Base-by-base conservation (phyloP, 1,140 invertebrate species). In the Neodiprion virginianus region DNA sequence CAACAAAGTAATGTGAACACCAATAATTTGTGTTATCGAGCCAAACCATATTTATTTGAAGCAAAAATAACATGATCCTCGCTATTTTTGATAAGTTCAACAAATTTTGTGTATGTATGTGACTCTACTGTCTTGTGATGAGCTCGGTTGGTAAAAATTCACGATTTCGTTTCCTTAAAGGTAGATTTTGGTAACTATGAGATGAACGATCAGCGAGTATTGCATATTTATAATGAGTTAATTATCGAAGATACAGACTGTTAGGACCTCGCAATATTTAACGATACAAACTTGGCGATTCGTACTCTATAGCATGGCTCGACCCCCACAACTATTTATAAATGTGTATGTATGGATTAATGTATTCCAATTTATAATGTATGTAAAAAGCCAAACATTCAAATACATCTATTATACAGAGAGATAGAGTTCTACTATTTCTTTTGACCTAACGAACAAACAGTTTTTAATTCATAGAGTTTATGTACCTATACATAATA, bases 381-480 rank as follows among this genome's bases (percentile, higher is more conserved):
- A 53, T 75, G 21, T 50, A 40, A 75, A 73, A 82, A 81, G 81
- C 79, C 81, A 80, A 81, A 83, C 79, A 83, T 82, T 82, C 80
- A 81, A 79, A 83, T 79, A 81, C 82, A 77, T 80, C 77, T 83
- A 40, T 40, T 40, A 83, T 81, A 83, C 79, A 79, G 79, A 81
- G 80, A 82, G 79, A 82, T 82, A 83, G 81, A 83, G 80, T 77
- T 78, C 76, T 75, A 74, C 77, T 82, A 80, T 81, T 80, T 74
- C 72, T 70, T 81, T 40, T 82, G 72, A 76, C 74, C 81, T 82
- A 83, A 83, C 80, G 81, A 83, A 78, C 82, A 80, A 83, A 83
- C 82, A 83, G 81, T 81, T 75, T 40, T 82, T 80, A 79, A 80
- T 81, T 82, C 28, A 40, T 40, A 82, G 76, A 81, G 81, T 83